A percentile compares a stretch with the other conserved stretches of the same genome.
phyloP scores from a whole-genome alignment of 1,140 invertebrate species.

The Macrostomum lignano region DNA sequence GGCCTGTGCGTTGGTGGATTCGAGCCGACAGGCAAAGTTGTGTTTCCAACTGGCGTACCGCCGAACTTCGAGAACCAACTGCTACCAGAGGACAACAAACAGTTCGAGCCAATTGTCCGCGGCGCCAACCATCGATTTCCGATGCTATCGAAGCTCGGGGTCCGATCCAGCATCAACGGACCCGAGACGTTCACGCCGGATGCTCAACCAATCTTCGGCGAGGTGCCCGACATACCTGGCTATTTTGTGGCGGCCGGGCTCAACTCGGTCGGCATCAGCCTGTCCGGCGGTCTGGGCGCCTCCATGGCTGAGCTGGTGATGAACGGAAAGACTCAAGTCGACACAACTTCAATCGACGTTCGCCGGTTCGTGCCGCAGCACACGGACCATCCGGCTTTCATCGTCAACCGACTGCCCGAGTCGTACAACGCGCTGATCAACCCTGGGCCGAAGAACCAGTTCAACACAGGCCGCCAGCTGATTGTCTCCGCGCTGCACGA shows the following conservation, averaged over 20 bases:
- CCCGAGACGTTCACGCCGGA: constrained; percentile 71
- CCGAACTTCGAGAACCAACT: constrained; percentile 29
- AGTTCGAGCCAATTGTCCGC: too few relatives aligned
- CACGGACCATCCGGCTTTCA: constrained; percentile 38
- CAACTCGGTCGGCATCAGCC: constrained; percentile 66
- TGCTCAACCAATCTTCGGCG: constrained; percentile 40
- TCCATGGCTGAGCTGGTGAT: constrained; percentile 61
- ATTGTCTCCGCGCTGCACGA: too few relatives aligned
- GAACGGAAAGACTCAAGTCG: constrained; percentile 39
- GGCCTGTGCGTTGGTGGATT: constrained; percentile 50
- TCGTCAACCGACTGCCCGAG: constrained; percentile 54
- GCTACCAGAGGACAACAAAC: constrained; percentile 59
- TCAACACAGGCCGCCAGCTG: too few relatives aligned
- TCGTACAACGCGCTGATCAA: constrained; percentile 80
- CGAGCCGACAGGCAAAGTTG: constrained; percentile 51
- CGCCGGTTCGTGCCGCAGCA: constrained; percentile 69
- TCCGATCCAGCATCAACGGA: constrained; percentile 48
- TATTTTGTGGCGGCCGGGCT: constrained; percentile 82
- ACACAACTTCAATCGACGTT: constrained; percentile 67
- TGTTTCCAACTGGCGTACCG: constrained; percentile 43
- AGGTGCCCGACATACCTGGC: constrained; percentile 53
- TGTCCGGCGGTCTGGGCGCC: constrained; percentile 68
- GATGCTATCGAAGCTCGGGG: constrained; percentile 36
- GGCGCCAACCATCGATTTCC: constrained; percentile 59
- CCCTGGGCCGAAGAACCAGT: constrained; percentile 53